These are phyloP conservation scores for Dreissena polymorpha DNA, from an alignment of 1,140 invertebrate genomes.

Conservation along the genomic window DNA sequence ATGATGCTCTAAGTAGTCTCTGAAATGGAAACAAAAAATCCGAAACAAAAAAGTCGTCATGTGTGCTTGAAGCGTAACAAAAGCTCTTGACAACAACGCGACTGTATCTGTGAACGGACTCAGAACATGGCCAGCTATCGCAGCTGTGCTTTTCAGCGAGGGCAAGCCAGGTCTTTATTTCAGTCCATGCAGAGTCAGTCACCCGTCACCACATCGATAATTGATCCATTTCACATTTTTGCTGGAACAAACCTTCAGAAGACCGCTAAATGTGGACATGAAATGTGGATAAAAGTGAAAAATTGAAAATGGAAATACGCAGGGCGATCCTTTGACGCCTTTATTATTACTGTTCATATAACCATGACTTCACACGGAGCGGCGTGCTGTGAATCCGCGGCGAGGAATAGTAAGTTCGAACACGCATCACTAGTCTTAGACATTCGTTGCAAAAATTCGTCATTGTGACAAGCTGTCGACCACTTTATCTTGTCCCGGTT, in stretches of 20 bases:
- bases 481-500: constrained; percentile 15
- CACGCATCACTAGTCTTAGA: constrained; percentile 22
- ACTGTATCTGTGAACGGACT: no score
- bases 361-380: background rate
- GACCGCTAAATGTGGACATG: constrained; percentile 1
- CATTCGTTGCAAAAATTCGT: constrained; percentile 18
- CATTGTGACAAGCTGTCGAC: constrained; percentile 11
- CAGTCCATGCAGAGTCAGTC: no score
- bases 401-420: background rate
- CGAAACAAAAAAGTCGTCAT: no score
- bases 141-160: no score
- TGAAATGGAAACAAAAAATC: no score
- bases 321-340: background rate
- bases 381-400: constrained; percentile 13
- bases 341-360: background rate
- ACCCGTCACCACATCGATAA: background rate
- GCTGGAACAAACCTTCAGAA: background rate
- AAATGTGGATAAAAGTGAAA: background rate
- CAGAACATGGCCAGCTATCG: no score
- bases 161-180: no score
- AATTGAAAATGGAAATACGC: no score
- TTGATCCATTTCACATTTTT: background rate
- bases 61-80: no score
- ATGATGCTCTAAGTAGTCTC: no score
- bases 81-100: no score